Percentiles rank a stretch among this genome's conserved stretches.
Evolutionary conservation across 30 jellyfish, hydroid and myxozoan species (phyloP).

Genomic region (Cassiopea xamachana): DNA sequence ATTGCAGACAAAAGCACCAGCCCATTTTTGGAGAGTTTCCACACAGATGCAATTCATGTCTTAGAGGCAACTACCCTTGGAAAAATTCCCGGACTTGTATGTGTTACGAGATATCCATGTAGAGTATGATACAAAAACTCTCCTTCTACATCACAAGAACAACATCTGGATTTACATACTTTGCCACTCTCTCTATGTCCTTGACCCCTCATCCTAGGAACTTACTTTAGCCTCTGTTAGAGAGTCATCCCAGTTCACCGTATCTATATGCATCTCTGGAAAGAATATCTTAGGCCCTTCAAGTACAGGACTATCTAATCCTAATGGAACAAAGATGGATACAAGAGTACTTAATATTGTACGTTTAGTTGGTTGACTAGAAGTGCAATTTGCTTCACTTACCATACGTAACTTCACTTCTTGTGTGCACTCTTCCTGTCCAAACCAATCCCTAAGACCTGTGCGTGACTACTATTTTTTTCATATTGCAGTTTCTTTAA

Average conservation of each 20-base stretch:
- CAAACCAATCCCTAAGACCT: conserved; percentile 62
- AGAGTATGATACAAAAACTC: neutral
- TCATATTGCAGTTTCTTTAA: conserved; percentile 10
- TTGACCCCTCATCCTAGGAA: conserved; percentile 32
- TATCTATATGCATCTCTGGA: conserved; percentile 35
- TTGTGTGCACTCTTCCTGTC: conserved; percentile 29
- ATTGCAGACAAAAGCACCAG: conserved; percentile 60
- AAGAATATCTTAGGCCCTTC: conserved; percentile 37
- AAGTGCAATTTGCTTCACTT: conserved; percentile 9
- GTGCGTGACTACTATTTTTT: conserved; percentile 4
- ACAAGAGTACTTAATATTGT: too few relatives aligned
- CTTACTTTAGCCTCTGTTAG: conserved; percentile 11
- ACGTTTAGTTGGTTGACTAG: conserved; percentile 25
- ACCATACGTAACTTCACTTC: conserved; percentile 4
- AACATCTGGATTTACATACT: conserved; percentile 11
- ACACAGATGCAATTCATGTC: conserved; percentile 70
- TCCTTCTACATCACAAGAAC: neutral
- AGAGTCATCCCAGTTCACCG: neutral
- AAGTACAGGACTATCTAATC: conserved; percentile 41
- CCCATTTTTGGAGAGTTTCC: conserved; percentile 17
- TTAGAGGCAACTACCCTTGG: conserved; percentile 41
- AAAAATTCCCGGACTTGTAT: too few relatives aligned
- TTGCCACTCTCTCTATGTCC: neutral
- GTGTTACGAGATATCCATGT: too few relatives aligned
- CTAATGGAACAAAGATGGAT: conserved; percentile 31